These are phyloP conservation scores for Metaphire vulgaris DNA, from an alignment of 1,140 invertebrate species.

Conservation along the genomic window DNA sequence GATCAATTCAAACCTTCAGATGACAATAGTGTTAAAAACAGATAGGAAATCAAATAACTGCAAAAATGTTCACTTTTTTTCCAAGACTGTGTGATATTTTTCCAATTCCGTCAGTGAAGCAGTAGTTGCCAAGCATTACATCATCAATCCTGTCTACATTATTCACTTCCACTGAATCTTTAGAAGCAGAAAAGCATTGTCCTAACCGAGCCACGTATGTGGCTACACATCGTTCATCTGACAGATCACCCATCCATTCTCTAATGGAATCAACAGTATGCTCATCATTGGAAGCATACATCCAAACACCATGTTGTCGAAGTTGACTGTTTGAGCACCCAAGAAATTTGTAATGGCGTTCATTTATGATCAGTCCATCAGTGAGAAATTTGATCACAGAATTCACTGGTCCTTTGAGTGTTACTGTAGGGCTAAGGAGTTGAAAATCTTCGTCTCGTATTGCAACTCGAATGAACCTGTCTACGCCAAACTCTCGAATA, in stretches of 20 bases:
- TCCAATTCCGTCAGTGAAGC: slow-evolving; percentile 40
- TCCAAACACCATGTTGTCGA: neutral
- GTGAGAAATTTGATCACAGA: neutral
- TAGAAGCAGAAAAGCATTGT: slow-evolving; percentile 11
- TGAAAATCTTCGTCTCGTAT: neutral
- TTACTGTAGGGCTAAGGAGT: neutral
- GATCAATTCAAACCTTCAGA: slow-evolving; percentile 9
- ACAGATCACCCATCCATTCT: slow-evolving; percentile 19
- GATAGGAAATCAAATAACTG: too few relatives aligned
- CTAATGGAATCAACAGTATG: neutral
- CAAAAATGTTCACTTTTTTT: slow-evolving; percentile 17
- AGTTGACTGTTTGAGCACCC: neutral
- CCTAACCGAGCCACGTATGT: slow-evolving; percentile 24
- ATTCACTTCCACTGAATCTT: neutral
- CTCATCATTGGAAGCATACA: neutral
- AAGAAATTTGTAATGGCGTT: neutral
- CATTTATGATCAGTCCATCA: slow-evolving; percentile 23
- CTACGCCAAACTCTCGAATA: neutral
- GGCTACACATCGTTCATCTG: slow-evolving; percentile 6
- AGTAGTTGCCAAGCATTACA: slow-evolving; percentile 30
- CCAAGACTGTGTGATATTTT: slow-evolving; percentile 31
- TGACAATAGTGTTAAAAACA: too few relatives aligned
- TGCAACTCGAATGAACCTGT: neutral
- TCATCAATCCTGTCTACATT: slow-evolving; percentile 17
- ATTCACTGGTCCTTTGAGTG: neutral